Conservation (phyloP, 2,888 invertebrate genomes). For the Tolmerus cingulatus region DNA sequence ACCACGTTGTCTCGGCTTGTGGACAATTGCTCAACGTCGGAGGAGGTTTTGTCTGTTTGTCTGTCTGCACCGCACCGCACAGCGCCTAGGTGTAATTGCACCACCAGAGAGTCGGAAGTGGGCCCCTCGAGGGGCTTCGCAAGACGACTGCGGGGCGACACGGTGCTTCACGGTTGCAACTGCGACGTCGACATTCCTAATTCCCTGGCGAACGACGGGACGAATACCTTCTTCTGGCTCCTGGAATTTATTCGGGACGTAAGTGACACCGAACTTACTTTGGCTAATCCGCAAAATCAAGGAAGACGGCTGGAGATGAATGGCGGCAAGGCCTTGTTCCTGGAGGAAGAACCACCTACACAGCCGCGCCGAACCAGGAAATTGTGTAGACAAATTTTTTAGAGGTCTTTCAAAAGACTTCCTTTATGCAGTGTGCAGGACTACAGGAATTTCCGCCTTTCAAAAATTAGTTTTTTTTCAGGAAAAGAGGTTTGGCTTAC, state of each 20-base stretch:
- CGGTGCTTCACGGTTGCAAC: neutral
- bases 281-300: neutral
- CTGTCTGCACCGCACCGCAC: neutral
- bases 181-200: neutral
- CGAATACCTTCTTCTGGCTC: neutral
- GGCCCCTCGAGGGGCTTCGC: neutral
- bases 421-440: too few relatives aligned
- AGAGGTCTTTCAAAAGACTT: neutral
- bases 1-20: neutral
- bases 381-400: neutral
- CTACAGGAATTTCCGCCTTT: too few relatives aligned
- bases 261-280: neutral
- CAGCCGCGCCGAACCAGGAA: neutral
- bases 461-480: too few relatives aligned
- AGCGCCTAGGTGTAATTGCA: neutral
- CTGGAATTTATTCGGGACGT: neutral
- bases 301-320: neutral
- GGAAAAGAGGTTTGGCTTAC: too few relatives aligned
- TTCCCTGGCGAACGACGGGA: neutral
- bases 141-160: neutral
- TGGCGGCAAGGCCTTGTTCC: neutral
- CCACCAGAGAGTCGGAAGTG: neutral
- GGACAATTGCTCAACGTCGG: conserved; percentile 9
- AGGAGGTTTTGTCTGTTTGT: neutral
- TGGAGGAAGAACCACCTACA: neutral